These are phyloP conservation scores for Pantherophis vulpinus DNA, from an alignment of 2,797 vertebrate genomes.

Conservation along the genomic window DNA sequence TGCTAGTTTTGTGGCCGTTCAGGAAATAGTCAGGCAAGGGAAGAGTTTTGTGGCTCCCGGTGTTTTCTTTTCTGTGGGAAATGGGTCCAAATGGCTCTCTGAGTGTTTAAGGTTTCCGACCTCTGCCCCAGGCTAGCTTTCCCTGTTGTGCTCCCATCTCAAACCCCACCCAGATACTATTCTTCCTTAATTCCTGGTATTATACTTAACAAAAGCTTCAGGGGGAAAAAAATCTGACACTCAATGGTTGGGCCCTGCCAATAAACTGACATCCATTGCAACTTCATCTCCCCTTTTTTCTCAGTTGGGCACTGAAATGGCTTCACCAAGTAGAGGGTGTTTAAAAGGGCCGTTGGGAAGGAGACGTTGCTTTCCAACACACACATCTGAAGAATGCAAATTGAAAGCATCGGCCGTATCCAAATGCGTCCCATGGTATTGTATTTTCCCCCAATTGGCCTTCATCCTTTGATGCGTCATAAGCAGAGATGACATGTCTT, in stretches of 20 bases:
- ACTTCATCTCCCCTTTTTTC: not conserved
- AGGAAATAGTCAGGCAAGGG: too few relatives aligned
- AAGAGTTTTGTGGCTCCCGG: too few relatives aligned
- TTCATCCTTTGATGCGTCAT: constrained; percentile 55
- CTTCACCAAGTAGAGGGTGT: not conserved
- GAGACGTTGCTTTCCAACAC: not conserved
- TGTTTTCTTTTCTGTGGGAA: too few relatives aligned
- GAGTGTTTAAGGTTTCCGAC: too few relatives aligned
- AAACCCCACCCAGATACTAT: not conserved
- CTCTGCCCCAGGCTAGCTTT: not conserved
- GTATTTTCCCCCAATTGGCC: constrained; percentile 20
- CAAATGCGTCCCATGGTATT: not conserved
- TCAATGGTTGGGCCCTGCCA: not conserved
- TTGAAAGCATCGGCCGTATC: not conserved
- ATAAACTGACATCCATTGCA: not conserved
- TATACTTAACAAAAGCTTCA: not conserved
- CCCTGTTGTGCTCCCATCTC: not conserved
- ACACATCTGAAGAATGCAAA: not conserved
- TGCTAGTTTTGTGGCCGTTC: too few relatives aligned
- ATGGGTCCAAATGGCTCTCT: too few relatives aligned
- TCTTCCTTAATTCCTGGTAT: not conserved
- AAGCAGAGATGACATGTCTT: constrained; percentile 60
- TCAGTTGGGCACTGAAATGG: not conserved
- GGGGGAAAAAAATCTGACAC: rapidly evolving
- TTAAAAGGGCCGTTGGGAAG: not conserved